phyloP scores from a whole-genome alignment of 2,888 invertebrate genomes.

The Patella caerulea region DNA sequence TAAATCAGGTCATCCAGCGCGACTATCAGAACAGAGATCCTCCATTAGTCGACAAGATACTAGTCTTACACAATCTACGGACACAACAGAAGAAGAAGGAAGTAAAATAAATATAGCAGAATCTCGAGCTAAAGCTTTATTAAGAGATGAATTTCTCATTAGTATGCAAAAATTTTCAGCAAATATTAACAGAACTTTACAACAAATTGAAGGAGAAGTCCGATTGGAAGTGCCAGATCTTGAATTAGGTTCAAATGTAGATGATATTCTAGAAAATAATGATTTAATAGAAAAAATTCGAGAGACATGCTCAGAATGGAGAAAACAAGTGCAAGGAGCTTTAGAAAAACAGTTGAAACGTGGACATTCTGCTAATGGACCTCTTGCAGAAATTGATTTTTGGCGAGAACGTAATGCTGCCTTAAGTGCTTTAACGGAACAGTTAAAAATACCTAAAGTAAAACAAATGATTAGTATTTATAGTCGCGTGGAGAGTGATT shows the following conservation, averaged over 20 bases:
- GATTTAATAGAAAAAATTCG: constrained; percentile 73
- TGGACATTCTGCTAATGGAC: constrained; percentile 79
- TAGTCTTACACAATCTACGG: constrained; percentile 38
- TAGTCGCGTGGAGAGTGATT: constrained; percentile 75
- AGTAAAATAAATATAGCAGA: constrained; percentile 58
- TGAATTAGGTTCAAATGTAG: constrained; percentile 65
- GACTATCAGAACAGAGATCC: constrained; percentile 36
- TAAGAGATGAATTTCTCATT: constrained; percentile 74
- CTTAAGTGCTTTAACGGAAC: constrained; percentile 84
- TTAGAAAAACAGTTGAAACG: constrained; percentile 66
- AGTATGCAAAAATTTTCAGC: constrained; percentile 75
- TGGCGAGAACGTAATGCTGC: constrained; percentile 88
- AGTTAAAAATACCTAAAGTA: constrained; percentile 82
- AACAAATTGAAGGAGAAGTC: constrained; percentile 84
- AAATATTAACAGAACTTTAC: constrained; percentile 78
- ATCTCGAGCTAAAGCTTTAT: constrained; percentile 65
- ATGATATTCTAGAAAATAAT: constrained; percentile 67
- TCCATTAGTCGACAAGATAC: constrained; percentile 49
- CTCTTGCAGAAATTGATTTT: constrained; percentile 87
- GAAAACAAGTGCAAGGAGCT: constrained; percentile 66
- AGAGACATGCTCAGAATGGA: constrained; percentile 76
- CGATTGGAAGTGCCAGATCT: constrained; percentile 71
- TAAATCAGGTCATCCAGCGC: constrained; percentile 21
- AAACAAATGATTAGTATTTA: constrained; percentile 77
- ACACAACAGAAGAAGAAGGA: constrained; percentile 32